A percentile compares a stretch with the other conserved stretches of the same genome.
Conservation (phyloP, 2,797 vertebrate species). For the Pygocentrus nattereri region DNA sequence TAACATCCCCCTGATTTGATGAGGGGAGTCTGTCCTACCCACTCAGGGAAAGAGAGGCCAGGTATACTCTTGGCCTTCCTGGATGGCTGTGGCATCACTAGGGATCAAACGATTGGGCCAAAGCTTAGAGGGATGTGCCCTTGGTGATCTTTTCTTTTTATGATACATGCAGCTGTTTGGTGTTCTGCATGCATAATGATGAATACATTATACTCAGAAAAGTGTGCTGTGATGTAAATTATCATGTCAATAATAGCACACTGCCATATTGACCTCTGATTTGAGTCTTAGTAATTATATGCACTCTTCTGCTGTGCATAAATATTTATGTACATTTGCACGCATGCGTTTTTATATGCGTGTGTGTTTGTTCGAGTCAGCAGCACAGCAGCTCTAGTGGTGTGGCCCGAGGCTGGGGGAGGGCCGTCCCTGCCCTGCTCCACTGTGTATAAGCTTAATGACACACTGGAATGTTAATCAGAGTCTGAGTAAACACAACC, state of each 20-base stretch:
- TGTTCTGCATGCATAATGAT: not conserved
- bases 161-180: not conserved
- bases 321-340: not conserved
- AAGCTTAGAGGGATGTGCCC: too few species aligned
- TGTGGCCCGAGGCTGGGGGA: constrained; percentile 47
- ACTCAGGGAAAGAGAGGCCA: not conserved
- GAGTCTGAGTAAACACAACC: constrained; percentile 75
- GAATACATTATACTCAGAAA: too few species aligned
- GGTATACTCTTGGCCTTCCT: not conserved
- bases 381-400: constrained; percentile 19
- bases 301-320: too few species aligned
- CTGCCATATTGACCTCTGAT: not conserved
- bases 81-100: not conserved
- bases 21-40: not conserved
- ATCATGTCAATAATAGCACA: too few species aligned
- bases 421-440: constrained; percentile 67
- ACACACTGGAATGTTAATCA: constrained; percentile 81
- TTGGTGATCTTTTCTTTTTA: not conserved
- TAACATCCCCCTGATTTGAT: not conserved
- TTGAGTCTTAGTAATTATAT: too few species aligned
- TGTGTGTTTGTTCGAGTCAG: constrained; percentile 47
- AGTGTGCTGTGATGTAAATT: too few species aligned
- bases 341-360: not conserved
- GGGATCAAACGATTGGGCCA: not conserved
- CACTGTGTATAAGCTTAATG: constrained; percentile 72